Conservation (phyloP, 2,888 invertebrate species). For the Monopis laevigella region DNA sequence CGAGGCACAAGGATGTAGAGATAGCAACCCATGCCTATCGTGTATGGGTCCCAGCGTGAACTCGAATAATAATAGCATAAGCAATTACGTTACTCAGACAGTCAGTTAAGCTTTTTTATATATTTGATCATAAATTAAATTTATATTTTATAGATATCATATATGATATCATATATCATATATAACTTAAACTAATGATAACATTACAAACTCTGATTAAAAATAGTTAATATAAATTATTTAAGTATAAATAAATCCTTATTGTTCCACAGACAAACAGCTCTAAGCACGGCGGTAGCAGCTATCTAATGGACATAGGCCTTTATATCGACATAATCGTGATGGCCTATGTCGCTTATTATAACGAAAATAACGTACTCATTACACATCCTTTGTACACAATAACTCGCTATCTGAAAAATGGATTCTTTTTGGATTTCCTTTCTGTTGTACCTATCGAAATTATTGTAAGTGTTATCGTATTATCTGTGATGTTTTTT, state of each 20-base stretch:
- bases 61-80: too few species aligned
- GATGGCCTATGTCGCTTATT: conserved; percentile 58
- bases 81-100: too few species aligned
- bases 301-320: conserved; percentile 32
- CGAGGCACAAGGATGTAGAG: too few species aligned
- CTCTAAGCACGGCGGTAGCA: conserved; percentile 24
- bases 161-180: too few species aligned
- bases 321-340: conserved; percentile 48
- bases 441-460: conserved; percentile 51
- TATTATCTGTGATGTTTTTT: background rate
- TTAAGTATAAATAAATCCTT: background rate
- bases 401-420: conserved; percentile 41
- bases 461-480: conserved; percentile 33
- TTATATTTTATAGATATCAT: too few species aligned
- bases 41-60: too few species aligned
- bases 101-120: too few species aligned
- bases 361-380: conserved; percentile 46
- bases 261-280: conserved; percentile 35
- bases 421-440: conserved; percentile 44
- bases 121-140: too few species aligned
- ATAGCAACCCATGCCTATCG: too few species aligned
- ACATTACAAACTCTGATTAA: too few species aligned
- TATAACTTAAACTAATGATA: too few species aligned
- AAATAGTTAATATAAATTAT: too few species aligned
- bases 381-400: conserved; percentile 55